Evolutionary conservation across 2,888 invertebrate genomes (phyloP), one percentile per base, ranked within the genome.

Genomic region (Leptopterna dolabrata): DNA sequence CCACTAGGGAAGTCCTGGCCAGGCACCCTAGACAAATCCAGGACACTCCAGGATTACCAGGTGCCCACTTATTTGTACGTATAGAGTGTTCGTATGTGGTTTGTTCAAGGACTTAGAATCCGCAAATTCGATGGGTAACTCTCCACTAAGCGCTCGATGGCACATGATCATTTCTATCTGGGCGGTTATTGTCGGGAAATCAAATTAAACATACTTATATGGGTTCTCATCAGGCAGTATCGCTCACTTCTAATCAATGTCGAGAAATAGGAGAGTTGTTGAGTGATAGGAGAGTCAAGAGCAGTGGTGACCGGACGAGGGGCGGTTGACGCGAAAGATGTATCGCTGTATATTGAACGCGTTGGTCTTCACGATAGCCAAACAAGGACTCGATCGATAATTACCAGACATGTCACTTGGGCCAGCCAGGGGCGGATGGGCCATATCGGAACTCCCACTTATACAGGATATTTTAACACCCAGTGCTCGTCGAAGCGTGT

Each of bases 261-360:
- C 55, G 55, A 55, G 55, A 55, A 55, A 55, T n/a, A n/a, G n/a
- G n/a, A n/a, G n/a, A n/a, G 55, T 55, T n/a, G 55, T n/a, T n/a
- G n/a, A n/a, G n/a, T n/a, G n/a, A 3, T 55, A 55, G 43, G n/a
- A 19, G 19, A 16, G n/a, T 55, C 55, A 9, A 45, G 45, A 1
- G 9, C 45, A 4, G 14, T 2, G 16, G 45, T 19, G 19, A 43
- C 9, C 19, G 55, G 55, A 55, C 55, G 55, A n/a, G 55, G 55
- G 55, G 55, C 55, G 55, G n/a, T 55, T 19, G n/a, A 55, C 55
- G 55, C 55, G 55, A 55, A 55, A n/a, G 55, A 55, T 55, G 55
- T n/a, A 55, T 55, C 55, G 55, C 55, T 55, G 55, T 55, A 19
- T 55, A 55, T 7, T 19, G n/a, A n/a, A n/a, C 19, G 9, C 63